A percentile compares a stretch with the other conserved stretches of the same genome.
Evolutionary conservation across 2,113 vertebrate genomes (phyloP).

Genomic region (Dromaius novaehollandiae): DNA sequence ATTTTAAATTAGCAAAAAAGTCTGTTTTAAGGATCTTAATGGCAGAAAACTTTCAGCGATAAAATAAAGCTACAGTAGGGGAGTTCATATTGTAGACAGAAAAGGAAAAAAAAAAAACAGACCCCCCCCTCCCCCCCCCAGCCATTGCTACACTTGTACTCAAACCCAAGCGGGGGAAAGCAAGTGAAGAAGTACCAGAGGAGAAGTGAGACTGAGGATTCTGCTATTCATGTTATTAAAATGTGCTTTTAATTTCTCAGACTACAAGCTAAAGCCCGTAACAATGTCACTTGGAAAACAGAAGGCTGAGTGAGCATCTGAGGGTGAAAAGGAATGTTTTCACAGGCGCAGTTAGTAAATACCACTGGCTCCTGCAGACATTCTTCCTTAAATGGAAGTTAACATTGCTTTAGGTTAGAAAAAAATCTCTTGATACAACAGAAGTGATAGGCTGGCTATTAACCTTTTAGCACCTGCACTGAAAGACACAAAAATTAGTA

Average conservation of each 20-base stretch:
- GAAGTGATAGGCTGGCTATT: slow-evolving; percentile 3
- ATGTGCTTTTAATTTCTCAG: slow-evolving; percentile 74
- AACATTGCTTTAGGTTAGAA: slow-evolving; percentile 59
- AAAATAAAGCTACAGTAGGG: background rate
- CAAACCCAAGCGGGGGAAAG: background rate
- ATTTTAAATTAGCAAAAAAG: background rate
- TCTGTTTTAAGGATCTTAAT: background rate
- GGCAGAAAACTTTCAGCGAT: background rate
- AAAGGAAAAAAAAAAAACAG: background rate
- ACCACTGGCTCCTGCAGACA: slow-evolving; percentile 72
- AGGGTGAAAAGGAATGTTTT: slow-evolving; percentile 82
- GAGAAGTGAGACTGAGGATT: background rate
- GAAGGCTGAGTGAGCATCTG: slow-evolving; percentile 77
- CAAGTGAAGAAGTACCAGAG: background rate
- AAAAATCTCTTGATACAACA: slow-evolving; percentile 40
- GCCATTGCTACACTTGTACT: background rate
- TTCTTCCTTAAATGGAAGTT: slow-evolving; percentile 80
- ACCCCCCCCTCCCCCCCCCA: background rate
- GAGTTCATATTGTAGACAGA: background rate
- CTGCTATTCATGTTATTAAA: slow-evolving; percentile 60
- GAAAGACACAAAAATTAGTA: background rate
- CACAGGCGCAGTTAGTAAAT: slow-evolving; percentile 77
- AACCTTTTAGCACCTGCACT: slow-evolving; percentile 55
- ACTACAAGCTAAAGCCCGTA: slow-evolving; percentile 72
- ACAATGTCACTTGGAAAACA: slow-evolving; percentile 76